These are phyloP conservation scores for Malachius bipustulatus DNA, from an alignment of 2,888 invertebrate genomes.

Conservation along the genomic window DNA sequence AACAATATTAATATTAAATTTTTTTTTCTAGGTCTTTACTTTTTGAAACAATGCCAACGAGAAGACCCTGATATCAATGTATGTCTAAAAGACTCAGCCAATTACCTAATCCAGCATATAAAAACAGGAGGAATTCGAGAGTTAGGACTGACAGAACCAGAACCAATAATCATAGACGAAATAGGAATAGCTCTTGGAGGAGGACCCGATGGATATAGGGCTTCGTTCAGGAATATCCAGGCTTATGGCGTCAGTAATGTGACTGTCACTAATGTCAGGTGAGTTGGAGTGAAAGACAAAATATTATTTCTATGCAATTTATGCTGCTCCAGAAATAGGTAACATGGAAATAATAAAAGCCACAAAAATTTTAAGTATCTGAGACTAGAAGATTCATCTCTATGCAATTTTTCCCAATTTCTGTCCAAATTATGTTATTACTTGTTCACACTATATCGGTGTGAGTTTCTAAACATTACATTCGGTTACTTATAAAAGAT, in stretches of 20 bases:
- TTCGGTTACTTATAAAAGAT: no score
- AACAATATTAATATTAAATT: no score
- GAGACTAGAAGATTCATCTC: no score
- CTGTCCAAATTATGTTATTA: no score
- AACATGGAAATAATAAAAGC: no score
- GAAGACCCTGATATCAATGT: conserved; percentile 58
- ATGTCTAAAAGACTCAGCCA: conserved; percentile 63
- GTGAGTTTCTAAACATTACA: no score
- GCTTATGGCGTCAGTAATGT: conserved; percentile 72
- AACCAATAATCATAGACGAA: conserved; percentile 73
- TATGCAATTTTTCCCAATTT: no score
- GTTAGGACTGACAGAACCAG: conserved; percentile 57
- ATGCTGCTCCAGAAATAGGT: no score
- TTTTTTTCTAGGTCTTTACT: conserved; percentile 48
- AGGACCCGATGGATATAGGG: conserved; percentile 73
- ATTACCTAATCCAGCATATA: conserved; percentile 58
- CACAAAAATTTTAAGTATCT: no score
- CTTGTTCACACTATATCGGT: no score
- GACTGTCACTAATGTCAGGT: conserved; percentile 68
- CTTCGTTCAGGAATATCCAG: conserved; percentile 66
- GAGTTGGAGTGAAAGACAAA: no score
- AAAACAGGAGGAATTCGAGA: conserved; percentile 65
- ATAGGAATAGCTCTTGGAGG: conserved; percentile 67
- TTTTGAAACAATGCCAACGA: conserved; percentile 61
- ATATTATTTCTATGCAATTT: no score